These are phyloP conservation scores for Siphonodentalium dalli DNA, from an alignment of 2,888 invertebrate genomes.

Conservation along the genomic window DNA sequence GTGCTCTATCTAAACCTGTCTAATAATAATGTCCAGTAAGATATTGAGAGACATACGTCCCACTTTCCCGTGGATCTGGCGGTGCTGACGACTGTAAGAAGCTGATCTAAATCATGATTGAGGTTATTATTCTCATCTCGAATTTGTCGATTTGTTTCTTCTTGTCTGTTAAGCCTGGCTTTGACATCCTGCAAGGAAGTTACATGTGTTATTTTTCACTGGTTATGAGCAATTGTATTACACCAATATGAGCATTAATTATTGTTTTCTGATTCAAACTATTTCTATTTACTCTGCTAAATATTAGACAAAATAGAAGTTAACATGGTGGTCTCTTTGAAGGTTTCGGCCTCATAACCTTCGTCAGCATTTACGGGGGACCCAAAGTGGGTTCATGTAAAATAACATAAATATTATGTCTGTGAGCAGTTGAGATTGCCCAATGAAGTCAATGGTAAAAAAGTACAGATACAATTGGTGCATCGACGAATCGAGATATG, in stretches of 20 bases:
- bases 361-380: too few species aligned
- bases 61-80: constrained; percentile 56
- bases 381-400: too few species aligned
- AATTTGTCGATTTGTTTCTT: constrained; percentile 38
- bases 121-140: constrained; percentile 54
- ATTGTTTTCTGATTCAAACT: neutral
- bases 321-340: too few species aligned
- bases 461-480: too few species aligned
- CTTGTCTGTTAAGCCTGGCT: constrained; percentile 41
- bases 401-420: too few species aligned
- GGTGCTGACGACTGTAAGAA: constrained; percentile 51
- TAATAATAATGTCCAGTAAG: too few species aligned
- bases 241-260: neutral
- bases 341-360: too few species aligned
- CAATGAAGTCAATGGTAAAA: too few species aligned
- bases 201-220: neutral
- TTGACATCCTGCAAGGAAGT: constrained; percentile 43
- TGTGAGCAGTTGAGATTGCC: too few species aligned
- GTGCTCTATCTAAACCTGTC: neutral
- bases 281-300: too few species aligned
- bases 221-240: neutral
- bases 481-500: too few species aligned
- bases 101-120: constrained; percentile 57
- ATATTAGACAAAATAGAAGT: too few species aligned
- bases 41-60: constrained; percentile 49